Percentiles rank a stretch among this genome's conserved stretches.
Evolutionary conservation across 2,113 vertebrate species (phyloP).

Genomic region (Microcebus murinus): DNA sequence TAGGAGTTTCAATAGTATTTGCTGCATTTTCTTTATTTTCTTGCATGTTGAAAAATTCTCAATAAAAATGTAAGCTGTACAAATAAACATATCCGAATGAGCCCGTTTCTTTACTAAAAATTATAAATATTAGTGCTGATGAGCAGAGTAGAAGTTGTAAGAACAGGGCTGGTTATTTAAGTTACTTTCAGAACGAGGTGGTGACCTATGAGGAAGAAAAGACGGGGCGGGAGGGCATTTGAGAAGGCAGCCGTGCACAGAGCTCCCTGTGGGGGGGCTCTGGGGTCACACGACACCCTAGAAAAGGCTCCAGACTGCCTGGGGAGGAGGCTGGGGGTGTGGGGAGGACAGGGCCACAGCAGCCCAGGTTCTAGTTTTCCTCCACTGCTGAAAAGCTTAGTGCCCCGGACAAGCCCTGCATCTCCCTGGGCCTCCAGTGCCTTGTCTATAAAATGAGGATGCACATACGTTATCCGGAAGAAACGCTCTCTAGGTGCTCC

Average conservation of each 20-base stretch:
- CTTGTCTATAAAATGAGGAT: neutral
- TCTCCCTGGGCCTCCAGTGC: neutral
- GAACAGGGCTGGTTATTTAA: neutral
- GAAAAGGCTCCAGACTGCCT: neutral
- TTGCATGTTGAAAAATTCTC: neutral
- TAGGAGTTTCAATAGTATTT: neutral
- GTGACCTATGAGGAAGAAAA: neutral
- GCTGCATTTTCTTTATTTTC: neutral
- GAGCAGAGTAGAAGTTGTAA: neutral
- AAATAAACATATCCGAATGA: neutral
- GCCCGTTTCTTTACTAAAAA: neutral
- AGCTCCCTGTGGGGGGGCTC: neutral
- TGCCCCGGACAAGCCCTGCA: neutral
- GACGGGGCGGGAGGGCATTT: neutral
- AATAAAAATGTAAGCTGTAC: neutral
- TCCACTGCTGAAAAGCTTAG: neutral
- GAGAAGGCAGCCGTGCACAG: neutral
- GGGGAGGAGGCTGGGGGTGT: neutral
- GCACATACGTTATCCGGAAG: neutral
- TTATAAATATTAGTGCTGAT: neutral
- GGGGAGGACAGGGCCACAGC: neutral
- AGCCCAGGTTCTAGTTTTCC: neutral
- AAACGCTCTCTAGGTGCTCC: accelerated
- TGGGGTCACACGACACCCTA: neutral
- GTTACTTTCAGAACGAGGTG: neutral